Evolutionary conservation across 1,140 invertebrate species (phyloP), one percentile per base, ranked within the genome.

Genomic region (Drosophila sulfurigaster): DNA sequence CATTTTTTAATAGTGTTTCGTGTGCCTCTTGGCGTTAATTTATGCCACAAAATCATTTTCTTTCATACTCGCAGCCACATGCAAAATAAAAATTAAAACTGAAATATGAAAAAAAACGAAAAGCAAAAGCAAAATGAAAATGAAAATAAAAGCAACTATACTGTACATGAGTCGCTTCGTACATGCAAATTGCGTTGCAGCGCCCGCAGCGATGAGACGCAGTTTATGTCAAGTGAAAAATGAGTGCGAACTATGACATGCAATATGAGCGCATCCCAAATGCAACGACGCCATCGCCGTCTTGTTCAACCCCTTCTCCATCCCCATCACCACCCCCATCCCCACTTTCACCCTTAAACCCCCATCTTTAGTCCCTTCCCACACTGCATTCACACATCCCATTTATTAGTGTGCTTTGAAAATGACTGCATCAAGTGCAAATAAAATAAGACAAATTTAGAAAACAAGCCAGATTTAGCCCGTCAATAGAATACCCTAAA

Each of bases 31-130:
- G 85, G 85, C 85, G 79, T 89, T 89, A 89, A 89, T 89, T 89
- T 89, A 89, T 89, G 85, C 85, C 85, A 89, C 85, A 89, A 89
- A 89, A 89, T 89, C 86, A 89, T 89, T 89, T 89, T 89, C 85
- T 89, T 89, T 89, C 81, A 89, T 85, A 76, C 78, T 74, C 83
- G 49, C 78, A 72, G 78, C 75, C 82, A 86, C 82, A 85, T 85
- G 82, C 71, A 71, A 88, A 89, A 89, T 81, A 89, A 81, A 81
- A 88, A 88, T 82, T 82, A 79, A 86, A 74, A 64, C 58, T 58
- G 77, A 81, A 88, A 75, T 75, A 58, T 70, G 67, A 88, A 82
- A 70, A 70, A 59, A 74, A 56, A 54, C 41, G 59, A 88, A 82
- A 70, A 25, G 56, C 71, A 56, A 54, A 30, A 46, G 32, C 32